phyloP scores from a whole-genome alignment of 2,888 invertebrate genomes.

The Temnothorax ravouxi region DNA sequence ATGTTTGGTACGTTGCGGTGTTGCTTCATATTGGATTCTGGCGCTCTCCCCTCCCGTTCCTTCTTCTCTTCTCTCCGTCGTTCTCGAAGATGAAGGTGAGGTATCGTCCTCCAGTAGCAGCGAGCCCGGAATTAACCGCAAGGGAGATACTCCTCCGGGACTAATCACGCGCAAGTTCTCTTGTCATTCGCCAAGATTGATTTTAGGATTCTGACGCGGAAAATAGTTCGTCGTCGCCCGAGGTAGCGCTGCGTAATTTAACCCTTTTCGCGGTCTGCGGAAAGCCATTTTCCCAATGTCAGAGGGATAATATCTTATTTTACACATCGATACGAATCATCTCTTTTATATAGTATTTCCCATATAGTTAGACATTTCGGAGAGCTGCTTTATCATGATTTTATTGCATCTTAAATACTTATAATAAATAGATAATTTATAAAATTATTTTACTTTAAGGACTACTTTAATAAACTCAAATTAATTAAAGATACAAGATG shows the following conservation, averaged over 20 bases:
- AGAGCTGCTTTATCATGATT: neutral
- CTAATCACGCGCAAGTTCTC: constrained; percentile 74
- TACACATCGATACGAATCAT: constrained; percentile 4
- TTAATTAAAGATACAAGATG: neutral
- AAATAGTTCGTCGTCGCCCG: constrained; percentile 63
- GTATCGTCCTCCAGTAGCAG: constrained; percentile 68
- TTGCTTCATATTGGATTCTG: constrained; percentile 83
- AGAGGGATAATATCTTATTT: neutral
- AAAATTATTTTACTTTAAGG: neutral
- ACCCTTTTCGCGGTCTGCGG: constrained; percentile 33
- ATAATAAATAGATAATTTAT: neutral
- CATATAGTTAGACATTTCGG: neutral
- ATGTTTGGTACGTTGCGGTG: constrained; percentile 84
- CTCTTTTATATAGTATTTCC: neutral
- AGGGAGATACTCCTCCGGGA: constrained; percentile 71
- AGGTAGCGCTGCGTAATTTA: constrained; percentile 30
- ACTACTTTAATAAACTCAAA: neutral
- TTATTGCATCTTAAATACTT: neutral
- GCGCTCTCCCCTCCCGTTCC: constrained; percentile 55
- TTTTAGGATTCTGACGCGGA: constrained; percentile 66
- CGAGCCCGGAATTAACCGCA: constrained; percentile 74
- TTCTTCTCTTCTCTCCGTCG: constrained; percentile 31
- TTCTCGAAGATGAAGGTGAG: constrained; percentile 64
- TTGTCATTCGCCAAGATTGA: constrained; percentile 72
- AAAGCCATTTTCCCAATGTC: constrained; percentile 27